Percentiles rank a stretch among this genome's conserved stretches.
Evolutionary conservation across 2,113 vertebrate species (phyloP).

Genomic region (Lophius piscatorius): DNA sequence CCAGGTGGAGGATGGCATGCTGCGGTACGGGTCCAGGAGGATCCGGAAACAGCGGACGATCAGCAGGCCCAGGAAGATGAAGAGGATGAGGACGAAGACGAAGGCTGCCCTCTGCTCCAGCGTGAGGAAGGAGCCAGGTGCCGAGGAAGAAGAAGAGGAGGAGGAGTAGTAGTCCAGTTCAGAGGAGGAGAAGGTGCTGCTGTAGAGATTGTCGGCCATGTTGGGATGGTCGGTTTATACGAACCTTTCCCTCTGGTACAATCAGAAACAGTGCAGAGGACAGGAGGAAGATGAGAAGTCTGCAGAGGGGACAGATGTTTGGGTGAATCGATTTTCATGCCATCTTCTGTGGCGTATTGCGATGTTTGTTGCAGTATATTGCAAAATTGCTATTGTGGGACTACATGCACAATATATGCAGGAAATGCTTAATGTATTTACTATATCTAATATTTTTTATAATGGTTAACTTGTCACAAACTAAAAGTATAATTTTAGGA

Average conservation of each 20-base stretch:
- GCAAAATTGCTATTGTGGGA: too few relatives aligned
- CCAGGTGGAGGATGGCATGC: slow-evolving; percentile 84
- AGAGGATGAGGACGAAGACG: slow-evolving; percentile 81
- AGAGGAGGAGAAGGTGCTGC: slow-evolving; percentile 76
- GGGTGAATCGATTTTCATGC: too few relatives aligned
- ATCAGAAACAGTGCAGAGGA: not conserved
- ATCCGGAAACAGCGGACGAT: slow-evolving; percentile 84
- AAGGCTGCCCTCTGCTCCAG: slow-evolving; percentile 82
- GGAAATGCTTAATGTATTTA: too few relatives aligned
- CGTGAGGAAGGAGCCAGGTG: slow-evolving; percentile 59
- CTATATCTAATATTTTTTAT: too few relatives aligned
- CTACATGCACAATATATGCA: too few relatives aligned
- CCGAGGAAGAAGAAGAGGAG: slow-evolving; percentile 32
- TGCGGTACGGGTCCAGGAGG: slow-evolving; percentile 84
- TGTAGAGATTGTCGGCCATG: slow-evolving; percentile 76
- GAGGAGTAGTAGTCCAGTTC: slow-evolving; percentile 40
- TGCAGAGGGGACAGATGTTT: too few relatives aligned
- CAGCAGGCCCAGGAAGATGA: slow-evolving; percentile 82
- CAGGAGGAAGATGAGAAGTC: too few relatives aligned
- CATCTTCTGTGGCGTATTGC: too few relatives aligned
- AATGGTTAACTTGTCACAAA: too few relatives aligned
- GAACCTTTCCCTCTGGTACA: not conserved
- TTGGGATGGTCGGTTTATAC: slow-evolving; percentile 18
- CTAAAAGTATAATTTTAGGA: too few relatives aligned
- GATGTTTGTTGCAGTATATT: too few relatives aligned